phyloP scores from a whole-genome alignment of 64 coral and sea anemone species.

The Catalaphyllia jardinei region DNA sequence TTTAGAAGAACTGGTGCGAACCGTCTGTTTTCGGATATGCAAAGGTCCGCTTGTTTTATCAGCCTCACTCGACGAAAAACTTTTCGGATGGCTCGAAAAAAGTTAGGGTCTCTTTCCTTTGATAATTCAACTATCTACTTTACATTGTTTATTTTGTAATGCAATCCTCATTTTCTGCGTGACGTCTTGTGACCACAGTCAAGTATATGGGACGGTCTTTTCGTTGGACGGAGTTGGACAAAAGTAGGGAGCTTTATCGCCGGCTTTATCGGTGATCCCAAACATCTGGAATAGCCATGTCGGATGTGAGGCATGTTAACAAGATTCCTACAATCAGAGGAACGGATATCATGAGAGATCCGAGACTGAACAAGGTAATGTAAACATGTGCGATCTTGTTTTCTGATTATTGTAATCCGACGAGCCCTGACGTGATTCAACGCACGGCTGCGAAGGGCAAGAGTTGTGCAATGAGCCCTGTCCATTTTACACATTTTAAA shows the following conservation, averaged over 20 bases:
- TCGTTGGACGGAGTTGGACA: not conserved
- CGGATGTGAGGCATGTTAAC: conserved; percentile 65
- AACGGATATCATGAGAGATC: conserved; percentile 79
- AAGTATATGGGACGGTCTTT: not conserved
- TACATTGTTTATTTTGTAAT: not conserved
- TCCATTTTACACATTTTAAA: no score
- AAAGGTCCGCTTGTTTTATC: not conserved
- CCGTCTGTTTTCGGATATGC: not conserved
- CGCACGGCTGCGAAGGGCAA: not conserved
- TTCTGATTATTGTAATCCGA: not conserved
- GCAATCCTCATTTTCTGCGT: conserved; percentile 25
- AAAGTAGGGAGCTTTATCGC: not conserved
- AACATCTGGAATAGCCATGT: conserved; percentile 47
- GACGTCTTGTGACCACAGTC: conserved; percentile 7
- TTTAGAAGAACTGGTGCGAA: not conserved
- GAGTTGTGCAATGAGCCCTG: no score
- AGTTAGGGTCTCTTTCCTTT: not conserved
- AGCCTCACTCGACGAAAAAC: not conserved
- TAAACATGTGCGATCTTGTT: not conserved
- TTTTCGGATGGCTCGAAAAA: not conserved
- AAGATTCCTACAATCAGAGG: conserved; percentile 94
- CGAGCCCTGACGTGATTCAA: not conserved
- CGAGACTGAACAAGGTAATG: conserved; percentile 78
- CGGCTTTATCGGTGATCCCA: conserved; percentile 10
- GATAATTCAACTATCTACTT: no score